Evolutionary conservation across 1,140 invertebrate species (phyloP), one percentile per base, ranked within the genome.

Genomic region (Drosophila arawakana): DNA sequence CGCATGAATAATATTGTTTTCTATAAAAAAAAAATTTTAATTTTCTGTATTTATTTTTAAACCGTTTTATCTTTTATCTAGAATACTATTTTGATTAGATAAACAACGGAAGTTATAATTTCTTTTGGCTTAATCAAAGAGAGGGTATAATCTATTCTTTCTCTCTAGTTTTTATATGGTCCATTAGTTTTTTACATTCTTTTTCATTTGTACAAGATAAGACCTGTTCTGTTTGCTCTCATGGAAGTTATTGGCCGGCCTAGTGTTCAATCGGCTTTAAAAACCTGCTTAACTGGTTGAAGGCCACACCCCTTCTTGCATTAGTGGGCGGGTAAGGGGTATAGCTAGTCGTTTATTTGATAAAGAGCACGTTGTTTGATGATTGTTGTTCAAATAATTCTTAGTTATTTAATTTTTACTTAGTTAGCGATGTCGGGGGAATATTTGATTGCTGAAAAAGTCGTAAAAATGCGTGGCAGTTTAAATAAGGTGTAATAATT

Each of bases 311-410:
- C 30, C 25, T 11, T 9, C 39, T 35, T 7, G 10, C 11, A 6
- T 11, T 4, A 25, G 8, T 35, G 5, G 11, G 50, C 10, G 4
- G 1, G 21, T 7, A 30, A 25, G 47, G 11, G 47, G 47, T 50
- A 50, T n/a, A 50, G 47, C n/a, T 8, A 37, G 15, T 21, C n/a
- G 63, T 59, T 43, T 21, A 68, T 60, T 60, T 68, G 41, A 35
- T 59, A 39, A 43, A 34, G 49, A 78, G 55, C 79, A 76, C 75
- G 70, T 86, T 79, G 72, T 76, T 9, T 55, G 3, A 37, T 13
- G n/a, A 39, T 37, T 37, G 30, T 15, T 13, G 30, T 34, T 70
- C n/a, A 21, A 44, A 69, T 54, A 30, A 34, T 65, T 50, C 30
- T 78, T 43, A 52, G 15, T 30, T 47, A 18, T 25, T 30, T 6